Conservation (phyloP, 2,888 invertebrate species). For the Sinohyriopsis cumingii region DNA sequence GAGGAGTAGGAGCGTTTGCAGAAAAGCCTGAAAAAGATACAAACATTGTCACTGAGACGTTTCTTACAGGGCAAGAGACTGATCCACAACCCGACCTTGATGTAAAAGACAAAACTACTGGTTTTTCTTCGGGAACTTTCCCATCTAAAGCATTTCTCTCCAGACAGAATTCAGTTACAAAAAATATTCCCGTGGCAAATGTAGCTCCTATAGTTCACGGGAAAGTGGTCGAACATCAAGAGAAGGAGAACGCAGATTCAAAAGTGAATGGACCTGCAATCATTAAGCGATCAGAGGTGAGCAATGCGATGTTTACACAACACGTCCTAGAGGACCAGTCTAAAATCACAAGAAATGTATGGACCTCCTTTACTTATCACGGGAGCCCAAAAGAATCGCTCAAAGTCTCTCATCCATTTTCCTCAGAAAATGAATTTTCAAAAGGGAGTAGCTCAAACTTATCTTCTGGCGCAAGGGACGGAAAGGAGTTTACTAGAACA, state of each 20-base stretch:
- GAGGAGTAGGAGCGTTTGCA: slow-evolving; percentile 14
- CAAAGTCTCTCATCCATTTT: too few species aligned
- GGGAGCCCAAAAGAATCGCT: too few species aligned
- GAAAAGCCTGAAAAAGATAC: too few species aligned
- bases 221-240: slow-evolving; percentile 9
- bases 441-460: too few species aligned
- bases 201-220: slow-evolving; percentile 58
- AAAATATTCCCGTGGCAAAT: slow-evolving; percentile 62
- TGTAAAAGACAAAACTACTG: neutral
- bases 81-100: slow-evolving; percentile 1
- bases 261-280: neutral
- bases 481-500: too few species aligned
- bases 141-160: slow-evolving; percentile 28
- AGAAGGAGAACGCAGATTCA: slow-evolving; percentile 1
- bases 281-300: too few species aligned
- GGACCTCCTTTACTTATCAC: too few species aligned
- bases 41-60: neutral
- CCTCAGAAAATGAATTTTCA: too few species aligned
- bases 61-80: neutral
- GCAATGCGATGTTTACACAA: too few species aligned
- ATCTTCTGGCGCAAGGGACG: too few species aligned
- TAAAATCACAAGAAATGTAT: too few species aligned
- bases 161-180: slow-evolving; percentile 32
- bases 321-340: too few species aligned
- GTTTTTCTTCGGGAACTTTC: neutral